Evolutionary conservation across 2,888 invertebrate genomes (phyloP).

Genomic region (Apamea sordens): DNA sequence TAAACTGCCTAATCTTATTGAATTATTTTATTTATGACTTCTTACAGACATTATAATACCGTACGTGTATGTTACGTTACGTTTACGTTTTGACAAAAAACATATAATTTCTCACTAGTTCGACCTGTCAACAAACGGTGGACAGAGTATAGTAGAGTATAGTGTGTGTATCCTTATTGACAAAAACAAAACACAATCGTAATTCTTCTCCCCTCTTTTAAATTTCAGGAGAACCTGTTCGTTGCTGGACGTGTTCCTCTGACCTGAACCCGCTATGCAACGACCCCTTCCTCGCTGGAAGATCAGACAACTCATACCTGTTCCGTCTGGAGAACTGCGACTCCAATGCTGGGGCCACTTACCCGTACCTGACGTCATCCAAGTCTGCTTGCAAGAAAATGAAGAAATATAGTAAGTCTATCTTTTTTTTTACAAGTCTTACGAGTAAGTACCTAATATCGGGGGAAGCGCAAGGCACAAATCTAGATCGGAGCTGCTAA

Average conservation of each 20-base stretch:
- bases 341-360: conserved; percentile 85
- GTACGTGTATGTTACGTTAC: too few relatives aligned
- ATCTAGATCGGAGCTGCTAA: neutral
- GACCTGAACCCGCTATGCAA: conserved; percentile 92
- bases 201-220: conserved; percentile 40
- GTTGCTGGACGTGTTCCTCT: conserved; percentile 95
- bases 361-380: conserved; percentile 86
- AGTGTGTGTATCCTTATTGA: too few relatives aligned
- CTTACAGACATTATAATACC: too few relatives aligned
- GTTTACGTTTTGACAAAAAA: too few relatives aligned
- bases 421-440: neutral
- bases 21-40: too few relatives aligned
- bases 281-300: conserved; percentile 93
- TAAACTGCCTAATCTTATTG: too few relatives aligned
- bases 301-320: conserved; percentile 85
- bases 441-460: neutral
- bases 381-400: conserved; percentile 94
- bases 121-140: too few relatives aligned
- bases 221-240: conserved; percentile 91
- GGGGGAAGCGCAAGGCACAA: too few relatives aligned
- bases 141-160: too few relatives aligned
- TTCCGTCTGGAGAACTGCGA: conserved; percentile 88
- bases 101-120: too few relatives aligned
- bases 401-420: conserved; percentile 93
- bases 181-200: conserved; percentile 13